These are phyloP conservation scores for Cyclopterus lumpus DNA, from an alignment of 2,797 vertebrate genomes.

Conservation along the genomic window DNA sequence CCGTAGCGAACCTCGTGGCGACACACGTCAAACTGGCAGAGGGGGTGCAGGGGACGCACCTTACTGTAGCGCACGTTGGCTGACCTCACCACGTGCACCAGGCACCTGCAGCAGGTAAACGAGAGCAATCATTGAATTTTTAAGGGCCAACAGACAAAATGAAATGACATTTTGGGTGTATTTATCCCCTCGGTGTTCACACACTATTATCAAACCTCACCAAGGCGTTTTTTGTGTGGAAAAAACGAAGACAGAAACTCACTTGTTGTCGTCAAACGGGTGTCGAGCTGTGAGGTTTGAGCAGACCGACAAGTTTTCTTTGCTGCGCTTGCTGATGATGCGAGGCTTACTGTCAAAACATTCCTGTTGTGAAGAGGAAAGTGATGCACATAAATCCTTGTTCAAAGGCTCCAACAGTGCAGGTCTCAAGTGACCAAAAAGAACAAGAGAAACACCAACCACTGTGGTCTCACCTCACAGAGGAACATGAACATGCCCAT, in stretches of 20 bases:
- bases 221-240: too few relatives aligned
- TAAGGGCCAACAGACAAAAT: background rate
- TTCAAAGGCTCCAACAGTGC: background rate
- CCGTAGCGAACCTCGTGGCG: conserved; percentile 97
- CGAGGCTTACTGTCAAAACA: conserved; percentile 99
- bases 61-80: conserved; percentile 97
- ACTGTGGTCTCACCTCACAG: conserved; percentile 83
- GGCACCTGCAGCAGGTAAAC: conserved; percentile 85
- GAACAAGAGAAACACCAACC: background rate
- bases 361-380: conserved; percentile 83
- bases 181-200: background rate
- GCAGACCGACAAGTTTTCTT: conserved; percentile 94
- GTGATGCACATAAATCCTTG: background rate
- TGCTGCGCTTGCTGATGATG: conserved; percentile 98
- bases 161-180: background rate
- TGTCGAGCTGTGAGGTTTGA: conserved; percentile 97
- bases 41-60: conserved; percentile 95
- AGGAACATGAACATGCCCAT: conserved; percentile 93
- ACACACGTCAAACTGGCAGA: conserved; percentile 97
- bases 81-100: conserved; percentile 96
- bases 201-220: background rate
- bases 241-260: conserved; percentile 45
- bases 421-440: background rate
- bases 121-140: background rate
- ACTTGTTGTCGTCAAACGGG: conserved; percentile 97